These are phyloP conservation scores for Phocoena sinus DNA, from an alignment of 2,113 vertebrate genomes.

Conservation along the genomic window DNA sequence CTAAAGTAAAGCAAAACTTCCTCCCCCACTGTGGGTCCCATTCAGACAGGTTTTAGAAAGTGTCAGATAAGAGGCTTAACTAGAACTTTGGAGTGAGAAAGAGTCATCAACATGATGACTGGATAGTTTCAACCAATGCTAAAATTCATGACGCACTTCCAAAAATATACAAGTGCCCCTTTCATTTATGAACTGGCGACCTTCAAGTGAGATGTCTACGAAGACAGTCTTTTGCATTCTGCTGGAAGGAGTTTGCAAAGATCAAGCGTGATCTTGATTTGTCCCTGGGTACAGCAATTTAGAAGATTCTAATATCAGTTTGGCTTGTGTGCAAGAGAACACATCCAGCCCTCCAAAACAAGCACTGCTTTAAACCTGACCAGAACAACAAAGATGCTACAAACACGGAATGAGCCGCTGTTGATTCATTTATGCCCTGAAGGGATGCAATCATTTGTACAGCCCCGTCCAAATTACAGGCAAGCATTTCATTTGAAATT, in stretches of 20 bases:
- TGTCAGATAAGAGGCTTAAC: background rate
- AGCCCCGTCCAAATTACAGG: background rate
- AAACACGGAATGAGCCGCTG: background rate
- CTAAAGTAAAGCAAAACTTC: background rate
- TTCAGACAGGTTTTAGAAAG: background rate
- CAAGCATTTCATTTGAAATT: slow-evolving; percentile 23
- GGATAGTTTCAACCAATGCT: background rate
- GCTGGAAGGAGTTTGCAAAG: slow-evolving; percentile 15
- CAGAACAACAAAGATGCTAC: background rate
- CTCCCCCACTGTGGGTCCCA: background rate
- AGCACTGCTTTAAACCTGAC: slow-evolving; percentile 20
- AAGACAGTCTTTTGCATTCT: slow-evolving; percentile 55
- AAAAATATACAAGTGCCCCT: background rate
- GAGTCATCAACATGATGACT: background rate
- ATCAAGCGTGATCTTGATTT: slow-evolving; percentile 19
- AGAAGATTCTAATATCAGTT: slow-evolving; percentile 53
- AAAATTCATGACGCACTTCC: background rate
- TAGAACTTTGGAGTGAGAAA: background rate
- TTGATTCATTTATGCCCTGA: background rate
- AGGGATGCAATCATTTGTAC: background rate
- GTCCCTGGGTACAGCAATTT: background rate
- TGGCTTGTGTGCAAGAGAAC: slow-evolving; percentile 15
- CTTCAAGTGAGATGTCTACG: slow-evolving; percentile 17
- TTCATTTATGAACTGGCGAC: slow-evolving; percentile 22
- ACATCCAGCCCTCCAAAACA: background rate